Evolutionary conservation across 1,140 invertebrate species (phyloP), one percentile per base, ranked within the genome.

Genomic region (Bicyclus anynana): DNA sequence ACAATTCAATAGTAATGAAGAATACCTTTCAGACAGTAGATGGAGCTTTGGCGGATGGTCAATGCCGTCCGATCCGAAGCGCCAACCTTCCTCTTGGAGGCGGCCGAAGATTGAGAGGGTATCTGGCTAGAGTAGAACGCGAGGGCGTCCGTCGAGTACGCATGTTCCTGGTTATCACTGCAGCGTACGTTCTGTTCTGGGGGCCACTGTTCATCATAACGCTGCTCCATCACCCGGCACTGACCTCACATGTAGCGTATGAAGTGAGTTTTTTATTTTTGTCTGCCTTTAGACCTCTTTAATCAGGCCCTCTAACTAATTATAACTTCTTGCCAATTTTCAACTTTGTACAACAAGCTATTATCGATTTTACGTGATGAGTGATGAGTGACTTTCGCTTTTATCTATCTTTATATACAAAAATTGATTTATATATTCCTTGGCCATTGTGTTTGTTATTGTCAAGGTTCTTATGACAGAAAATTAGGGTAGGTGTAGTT

Each of bases 141-240:
- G 94, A 96, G 66, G 94, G 93, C 16, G 94, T 94, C 44, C 93
- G 94, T 64, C 89, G 93, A 29, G 94, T 95, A 7, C 94, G 95
- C 80, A 96, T 96, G 94, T 96, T 96, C 84, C 91, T 95, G 20
- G 93, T 95, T 53, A 96, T 97, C 77, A 95, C 95, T 0, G 92
- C 94, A 0, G 94, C 94, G 4, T 97, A 96, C 75, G 91, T 96
- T 13, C 90, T 97, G 26, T 96, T 96, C 86, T 97, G 96, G 95
- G 95, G 95, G 59, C 96, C 96, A 16, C 87, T 97, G 55, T 97
- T 97, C 85, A 92, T 96, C 50, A 94, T 97, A 53, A 97, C 94
- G 0, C 81, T 95, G 35, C 91, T 94, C 14, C 92, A 94, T 78
- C 94, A 94, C 74, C 93, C 93, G 2, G 89, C 93, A 16, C 90